Evolutionary conservation across 2,113 vertebrate species (phyloP).

Genomic region (Pipa parva): DNA sequence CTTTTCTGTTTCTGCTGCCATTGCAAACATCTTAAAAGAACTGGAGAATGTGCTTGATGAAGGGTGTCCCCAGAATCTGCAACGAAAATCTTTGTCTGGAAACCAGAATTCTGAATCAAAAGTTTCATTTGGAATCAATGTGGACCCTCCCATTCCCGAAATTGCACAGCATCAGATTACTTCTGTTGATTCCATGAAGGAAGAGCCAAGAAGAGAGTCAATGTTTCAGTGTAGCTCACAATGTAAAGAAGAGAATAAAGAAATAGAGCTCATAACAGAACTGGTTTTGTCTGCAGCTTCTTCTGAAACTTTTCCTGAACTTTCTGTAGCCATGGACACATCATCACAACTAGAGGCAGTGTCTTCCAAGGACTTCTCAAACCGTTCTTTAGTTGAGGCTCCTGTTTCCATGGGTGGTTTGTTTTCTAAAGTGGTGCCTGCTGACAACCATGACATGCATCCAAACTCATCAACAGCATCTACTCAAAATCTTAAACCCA

Average conservation of each 20-base stretch:
- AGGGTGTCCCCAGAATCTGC: slow-evolving; percentile 31
- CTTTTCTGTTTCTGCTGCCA: slow-evolving; percentile 54
- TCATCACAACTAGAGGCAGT: not conserved
- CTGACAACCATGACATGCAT: not conserved
- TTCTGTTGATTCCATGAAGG: not conserved
- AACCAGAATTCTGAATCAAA: not conserved
- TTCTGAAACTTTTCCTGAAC: not conserved
- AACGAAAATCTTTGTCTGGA: slow-evolving; percentile 32
- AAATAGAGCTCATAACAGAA: slow-evolving; percentile 7
- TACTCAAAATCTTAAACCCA: not conserved
- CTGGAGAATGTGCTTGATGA: slow-evolving; percentile 63
- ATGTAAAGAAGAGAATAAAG: not conserved
- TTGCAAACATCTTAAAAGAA: slow-evolving; percentile 68
- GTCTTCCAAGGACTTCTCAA: not conserved
- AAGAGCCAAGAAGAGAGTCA: not conserved
- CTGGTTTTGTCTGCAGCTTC: slow-evolving; percentile 2
- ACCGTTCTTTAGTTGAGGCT: not conserved
- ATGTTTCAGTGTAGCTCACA: not conserved
- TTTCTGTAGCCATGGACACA: slow-evolving; percentile 5
- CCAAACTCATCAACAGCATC: not conserved
- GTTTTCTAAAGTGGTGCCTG: not conserved
- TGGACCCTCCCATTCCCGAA: not conserved
- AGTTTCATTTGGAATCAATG: not conserved
- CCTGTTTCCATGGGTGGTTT: not conserved
- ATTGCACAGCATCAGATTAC: not conserved